Conservation (phyloP, 1,140 invertebrate species). For the Streblospio benedicti region DNA sequence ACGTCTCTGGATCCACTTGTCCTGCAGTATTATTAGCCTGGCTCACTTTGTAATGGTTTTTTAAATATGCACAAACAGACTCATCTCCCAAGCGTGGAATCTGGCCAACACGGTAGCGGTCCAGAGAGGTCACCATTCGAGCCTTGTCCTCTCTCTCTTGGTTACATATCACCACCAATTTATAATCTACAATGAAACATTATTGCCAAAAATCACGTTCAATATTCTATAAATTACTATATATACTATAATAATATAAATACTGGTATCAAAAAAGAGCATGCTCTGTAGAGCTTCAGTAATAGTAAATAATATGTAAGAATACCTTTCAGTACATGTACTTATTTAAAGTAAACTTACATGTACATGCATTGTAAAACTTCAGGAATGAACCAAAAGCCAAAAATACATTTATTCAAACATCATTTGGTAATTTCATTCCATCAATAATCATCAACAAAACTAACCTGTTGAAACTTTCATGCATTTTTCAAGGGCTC, state of each 20-base stretch:
- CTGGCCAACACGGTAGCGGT: slow-evolving; percentile 23
- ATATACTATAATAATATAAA: too few relatives aligned
- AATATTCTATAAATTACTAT: too few relatives aligned
- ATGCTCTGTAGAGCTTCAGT: too few relatives aligned
- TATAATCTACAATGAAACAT: slow-evolving; percentile 16
- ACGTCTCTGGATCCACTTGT: slow-evolving; percentile 19
- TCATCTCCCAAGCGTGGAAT: slow-evolving; percentile 6
- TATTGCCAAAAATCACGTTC: too few relatives aligned
- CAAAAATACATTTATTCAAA: too few relatives aligned
- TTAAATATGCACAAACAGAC: slow-evolving; percentile 17
- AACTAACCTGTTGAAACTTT: slow-evolving; percentile 13
- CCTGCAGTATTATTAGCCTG: slow-evolving; percentile 9
- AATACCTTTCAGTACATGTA: too few relatives aligned
- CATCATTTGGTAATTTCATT: too few relatives aligned
- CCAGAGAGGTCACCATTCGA: slow-evolving; percentile 28
- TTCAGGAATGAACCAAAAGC: too few relatives aligned
- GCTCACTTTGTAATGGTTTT: slow-evolving; percentile 9
- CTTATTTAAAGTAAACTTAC: too few relatives aligned
- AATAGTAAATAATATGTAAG: too few relatives aligned
- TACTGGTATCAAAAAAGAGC: too few relatives aligned
- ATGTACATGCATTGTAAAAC: too few relatives aligned
- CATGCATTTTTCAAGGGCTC: slow-evolving; percentile 22
- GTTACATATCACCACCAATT: slow-evolving; percentile 28
- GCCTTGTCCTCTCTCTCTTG: slow-evolving; percentile 28
- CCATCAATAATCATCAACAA: neutral